Base-by-base conservation (phyloP, 2,888 invertebrate species). In the Cataglyphis livida region DNA sequence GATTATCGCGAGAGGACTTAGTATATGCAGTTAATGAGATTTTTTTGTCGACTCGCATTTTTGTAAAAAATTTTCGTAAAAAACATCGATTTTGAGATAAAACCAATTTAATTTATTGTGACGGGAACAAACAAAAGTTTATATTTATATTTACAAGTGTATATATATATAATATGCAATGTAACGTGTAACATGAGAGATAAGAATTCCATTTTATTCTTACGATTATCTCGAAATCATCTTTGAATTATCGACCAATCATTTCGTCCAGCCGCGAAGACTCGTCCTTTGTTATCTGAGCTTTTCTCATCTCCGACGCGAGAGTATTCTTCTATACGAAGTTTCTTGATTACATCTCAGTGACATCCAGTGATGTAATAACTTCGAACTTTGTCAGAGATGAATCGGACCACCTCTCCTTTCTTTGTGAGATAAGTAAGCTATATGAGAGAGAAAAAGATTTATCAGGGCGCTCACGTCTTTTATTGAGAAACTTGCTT, bases 401-500 rank as follows among this genome's bases (percentile, higher is more conserved):
- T 54, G 59, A 65, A 51, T 48, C 51, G 28, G 38, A 38, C 25
- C 25, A 28, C 15, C 28, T 12, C 12, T 12, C 12, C 7, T 76
- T n/a, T 38, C 28, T 12, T 2, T 66, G n/a, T 12, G 9, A 44
- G 18, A 48, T 12, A 25, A 51, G 10, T 44, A 41, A 18, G 3
- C 32, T 44, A 18, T 10, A n/a, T 7, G 57, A 32, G 12, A 12
- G 41, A 25, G 25, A 25, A 12, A 65, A 35, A 65, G 12, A 48
- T 64, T 74, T 64, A n/a, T 51, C 25, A 6, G 48, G 18, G 12
- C 82, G 81, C 84, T 90, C 86, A 85, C 90, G 87, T 89, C 87
- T 87, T 90, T 89, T 92, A 92, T 92, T 92, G 88, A 90, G 88
- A 92, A 92, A 92, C 92, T 92, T 92, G 88, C 83, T 73, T 79